Evolutionary conservation across 2,797 vertebrate genomes (phyloP).

Genomic region (Liparis tanakae): DNA sequence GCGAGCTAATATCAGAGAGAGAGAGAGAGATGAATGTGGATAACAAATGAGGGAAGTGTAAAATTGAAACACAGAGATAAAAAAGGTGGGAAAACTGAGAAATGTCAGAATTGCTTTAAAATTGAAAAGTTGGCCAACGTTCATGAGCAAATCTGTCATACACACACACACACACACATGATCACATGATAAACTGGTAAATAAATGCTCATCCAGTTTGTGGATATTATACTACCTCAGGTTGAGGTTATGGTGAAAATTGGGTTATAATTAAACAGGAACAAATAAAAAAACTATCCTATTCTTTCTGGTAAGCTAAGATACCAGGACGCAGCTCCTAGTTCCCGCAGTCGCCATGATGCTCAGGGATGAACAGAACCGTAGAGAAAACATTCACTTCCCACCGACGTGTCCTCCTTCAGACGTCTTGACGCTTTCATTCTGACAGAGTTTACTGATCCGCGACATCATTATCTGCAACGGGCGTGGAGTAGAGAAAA

Average conservation of each 20-base stretch:
- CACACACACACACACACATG: constrained; percentile 1
- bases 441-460: constrained; percentile 52
- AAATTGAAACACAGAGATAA: neutral
- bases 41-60: neutral
- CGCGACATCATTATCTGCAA: constrained; percentile 43
- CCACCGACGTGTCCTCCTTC: constrained; percentile 11
- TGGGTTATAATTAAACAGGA: neutral
- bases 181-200: neutral
- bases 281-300: neutral
- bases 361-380: constrained; percentile 12
- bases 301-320: too few relatives aligned
- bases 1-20: constrained; percentile 4
- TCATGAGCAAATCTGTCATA: neutral
- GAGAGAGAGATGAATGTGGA: neutral
- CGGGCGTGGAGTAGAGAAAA: neutral
- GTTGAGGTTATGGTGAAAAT: neutral
- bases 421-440: constrained; percentile 35
- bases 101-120: constrained; percentile 6
- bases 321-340: neutral
- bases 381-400: constrained; percentile 11
- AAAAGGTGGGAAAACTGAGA: neutral
- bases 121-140: neutral
- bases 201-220: neutral
- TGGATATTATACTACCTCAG: neutral
- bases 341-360: neutral